These are phyloP conservation scores for Drosophila insularis DNA, from an alignment of 1,140 invertebrate species.

Conservation along the genomic window DNA sequence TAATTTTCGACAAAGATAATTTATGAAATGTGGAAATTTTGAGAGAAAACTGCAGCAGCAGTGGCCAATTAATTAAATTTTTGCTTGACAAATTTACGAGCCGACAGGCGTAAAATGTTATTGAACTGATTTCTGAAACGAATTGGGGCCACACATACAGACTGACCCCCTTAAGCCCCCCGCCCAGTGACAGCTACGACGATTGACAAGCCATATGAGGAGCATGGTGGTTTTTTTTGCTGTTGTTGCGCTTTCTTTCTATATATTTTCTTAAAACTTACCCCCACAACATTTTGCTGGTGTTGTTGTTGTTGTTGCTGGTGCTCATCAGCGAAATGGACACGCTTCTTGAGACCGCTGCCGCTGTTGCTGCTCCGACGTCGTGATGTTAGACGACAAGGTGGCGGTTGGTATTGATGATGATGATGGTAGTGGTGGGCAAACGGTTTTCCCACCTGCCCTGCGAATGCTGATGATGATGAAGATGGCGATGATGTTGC, in stretches of 20 bases:
- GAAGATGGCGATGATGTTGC: background rate
- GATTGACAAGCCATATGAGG: slow-evolving; percentile 63
- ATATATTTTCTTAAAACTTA: slow-evolving; percentile 45
- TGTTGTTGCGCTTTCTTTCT: background rate
- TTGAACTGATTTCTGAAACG: slow-evolving; percentile 72
- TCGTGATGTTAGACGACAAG: slow-evolving; percentile 43
- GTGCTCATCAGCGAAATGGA: slow-evolving; percentile 70
- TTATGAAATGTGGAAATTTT: slow-evolving; percentile 16
- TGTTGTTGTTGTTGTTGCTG: slow-evolving; percentile 15
- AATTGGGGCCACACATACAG: slow-evolving; percentile 58
- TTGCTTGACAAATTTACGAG: slow-evolving; percentile 69
- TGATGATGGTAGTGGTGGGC: background rate
- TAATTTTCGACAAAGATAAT: background rate
- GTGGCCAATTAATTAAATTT: slow-evolving; percentile 75
- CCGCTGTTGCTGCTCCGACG: slow-evolving; percentile 56
- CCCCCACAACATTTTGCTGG: slow-evolving; percentile 48
- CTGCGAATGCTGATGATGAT: background rate
- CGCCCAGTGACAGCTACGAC: slow-evolving; percentile 20
- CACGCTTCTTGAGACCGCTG: slow-evolving; percentile 75
- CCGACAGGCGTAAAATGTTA: slow-evolving; percentile 67
- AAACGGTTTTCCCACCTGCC: background rate
- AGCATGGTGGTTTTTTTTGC: slow-evolving; percentile 10
- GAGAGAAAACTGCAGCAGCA: slow-evolving; percentile 63
- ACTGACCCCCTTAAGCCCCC: background rate
- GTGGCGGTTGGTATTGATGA: slow-evolving; percentile 6